A percentile compares a stretch with the other conserved stretches of the same genome.
phyloP scores from a whole-genome alignment of 2,797 vertebrate species.

The Protonibea diacanthus region DNA sequence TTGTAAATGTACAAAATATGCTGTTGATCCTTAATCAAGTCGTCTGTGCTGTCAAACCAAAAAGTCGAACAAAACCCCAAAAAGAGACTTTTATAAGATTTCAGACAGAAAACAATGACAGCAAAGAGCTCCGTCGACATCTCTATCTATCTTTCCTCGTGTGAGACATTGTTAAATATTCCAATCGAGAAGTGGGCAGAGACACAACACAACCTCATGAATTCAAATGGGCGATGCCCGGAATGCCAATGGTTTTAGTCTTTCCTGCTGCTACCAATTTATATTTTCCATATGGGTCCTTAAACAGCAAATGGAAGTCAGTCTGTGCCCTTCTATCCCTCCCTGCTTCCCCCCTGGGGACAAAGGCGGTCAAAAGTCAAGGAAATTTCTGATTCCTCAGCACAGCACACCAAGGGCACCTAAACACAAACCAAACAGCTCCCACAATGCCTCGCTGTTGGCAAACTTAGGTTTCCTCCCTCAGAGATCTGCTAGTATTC shows the following conservation, averaged over 20 bases:
- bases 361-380: slow-evolving; percentile 87
- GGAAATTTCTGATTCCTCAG: slow-evolving; percentile 86
- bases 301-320: slow-evolving; percentile 83
- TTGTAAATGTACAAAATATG: slow-evolving; percentile 19
- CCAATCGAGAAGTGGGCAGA: slow-evolving; percentile 74
- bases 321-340: slow-evolving; percentile 78
- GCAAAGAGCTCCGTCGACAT: slow-evolving; percentile 54
- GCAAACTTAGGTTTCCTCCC: slow-evolving; percentile 82
- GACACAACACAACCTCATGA: slow-evolving; percentile 80
- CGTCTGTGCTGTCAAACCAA: slow-evolving; percentile 12
- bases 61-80: slow-evolving; percentile 18
- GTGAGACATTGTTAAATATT: slow-evolving; percentile 79
- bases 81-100: slow-evolving; percentile 42
- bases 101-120: slow-evolving; percentile 59
- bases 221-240: slow-evolving; percentile 74
- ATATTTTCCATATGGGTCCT: slow-evolving; percentile 87
- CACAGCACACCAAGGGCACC: slow-evolving; percentile 77
- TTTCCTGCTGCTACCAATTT: slow-evolving; percentile 85
- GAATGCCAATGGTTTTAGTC: slow-evolving; percentile 81
- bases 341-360: slow-evolving; percentile 79
- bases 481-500: slow-evolving; percentile 85
- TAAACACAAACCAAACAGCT: slow-evolving; percentile 85
- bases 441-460: slow-evolving; percentile 76
- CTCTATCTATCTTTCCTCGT: slow-evolving; percentile 64
- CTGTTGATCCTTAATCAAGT: slow-evolving; percentile 38